phyloP scores from a whole-genome alignment of 1,140 invertebrate genomes.

The Antheraea pernyi region DNA sequence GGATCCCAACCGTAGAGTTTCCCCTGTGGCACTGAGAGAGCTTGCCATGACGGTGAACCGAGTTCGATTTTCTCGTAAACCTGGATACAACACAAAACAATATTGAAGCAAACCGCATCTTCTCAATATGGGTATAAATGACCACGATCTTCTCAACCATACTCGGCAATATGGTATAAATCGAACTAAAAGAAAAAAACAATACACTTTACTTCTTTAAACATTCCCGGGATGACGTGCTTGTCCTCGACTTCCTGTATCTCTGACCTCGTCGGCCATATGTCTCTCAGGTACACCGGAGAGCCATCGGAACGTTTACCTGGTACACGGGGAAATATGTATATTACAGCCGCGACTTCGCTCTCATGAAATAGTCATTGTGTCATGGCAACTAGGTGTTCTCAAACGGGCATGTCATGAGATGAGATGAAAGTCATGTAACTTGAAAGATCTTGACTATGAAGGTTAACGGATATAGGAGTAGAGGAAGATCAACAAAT shows the following conservation, averaged over 20 bases:
- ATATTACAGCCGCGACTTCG: not conserved
- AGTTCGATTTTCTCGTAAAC: slow-evolving; percentile 92
- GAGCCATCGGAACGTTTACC: slow-evolving; percentile 86
- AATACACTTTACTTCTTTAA: slow-evolving; percentile 87
- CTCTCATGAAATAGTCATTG: too few species aligned
- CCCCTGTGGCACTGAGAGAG: slow-evolving; percentile 87
- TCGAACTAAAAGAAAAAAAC: too few species aligned
- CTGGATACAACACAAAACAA: slow-evolving; percentile 36
- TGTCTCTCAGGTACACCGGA: slow-evolving; percentile 92
- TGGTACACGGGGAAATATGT: slow-evolving; percentile 39
- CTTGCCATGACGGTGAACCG: slow-evolving; percentile 93
- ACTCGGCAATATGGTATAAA: not conserved
- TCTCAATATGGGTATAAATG: not conserved
- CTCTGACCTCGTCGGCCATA: slow-evolving; percentile 96
- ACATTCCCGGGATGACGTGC: slow-evolving; percentile 98
- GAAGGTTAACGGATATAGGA: too few species aligned
- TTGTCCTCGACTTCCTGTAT: slow-evolving; percentile 94
- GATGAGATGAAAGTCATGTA: too few species aligned
- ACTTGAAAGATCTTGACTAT: too few species aligned
- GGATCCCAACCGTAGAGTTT: slow-evolving; percentile 96
- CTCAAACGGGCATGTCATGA: too few species aligned
- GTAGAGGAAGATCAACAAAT: too few species aligned
- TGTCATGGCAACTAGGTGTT: too few species aligned
- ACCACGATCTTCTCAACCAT: not conserved
- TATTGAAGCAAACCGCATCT: too few species aligned